Conservation (phyloP, 2,113 vertebrate genomes). For the Sitta europaea region DNA sequence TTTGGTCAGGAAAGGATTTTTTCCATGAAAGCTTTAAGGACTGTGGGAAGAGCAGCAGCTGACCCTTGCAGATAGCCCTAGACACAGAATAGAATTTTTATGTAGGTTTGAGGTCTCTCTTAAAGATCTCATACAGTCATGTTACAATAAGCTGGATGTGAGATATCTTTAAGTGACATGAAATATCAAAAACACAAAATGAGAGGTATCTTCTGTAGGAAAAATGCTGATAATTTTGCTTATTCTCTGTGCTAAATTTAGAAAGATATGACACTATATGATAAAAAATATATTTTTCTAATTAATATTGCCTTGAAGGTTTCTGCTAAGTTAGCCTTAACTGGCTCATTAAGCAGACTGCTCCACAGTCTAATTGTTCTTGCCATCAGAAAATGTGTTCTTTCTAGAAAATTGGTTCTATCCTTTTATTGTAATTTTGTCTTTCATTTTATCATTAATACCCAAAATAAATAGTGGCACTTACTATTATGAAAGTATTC, state of each 20-base stretch:
- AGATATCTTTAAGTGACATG: background rate
- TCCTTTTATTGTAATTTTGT: background rate
- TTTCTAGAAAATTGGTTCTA: background rate
- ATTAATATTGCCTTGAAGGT: background rate
- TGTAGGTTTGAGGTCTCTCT: background rate
- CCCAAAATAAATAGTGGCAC: slow-evolving; percentile 1
- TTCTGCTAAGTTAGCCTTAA: background rate
- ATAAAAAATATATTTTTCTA: background rate
- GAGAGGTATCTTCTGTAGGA: background rate
- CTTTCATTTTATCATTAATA: background rate
- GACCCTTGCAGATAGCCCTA: background rate
- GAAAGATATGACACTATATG: background rate
- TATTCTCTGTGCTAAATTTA: background rate
- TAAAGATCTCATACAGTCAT: background rate
- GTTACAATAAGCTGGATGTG: background rate
- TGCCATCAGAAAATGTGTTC: background rate
- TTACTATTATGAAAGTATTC: slow-evolving; percentile 5
- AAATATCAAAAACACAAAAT: background rate
- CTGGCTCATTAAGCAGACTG: background rate
- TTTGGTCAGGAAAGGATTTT: background rate
- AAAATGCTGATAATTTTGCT: background rate
- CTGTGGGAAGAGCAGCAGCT: background rate
- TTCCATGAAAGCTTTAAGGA: background rate
- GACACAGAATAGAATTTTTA: background rate
- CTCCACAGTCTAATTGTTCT: background rate